These are phyloP conservation scores for Blastomussa wellsi DNA, from an alignment of 92 coral and sea anemone genomes.

Conservation along the genomic window DNA sequence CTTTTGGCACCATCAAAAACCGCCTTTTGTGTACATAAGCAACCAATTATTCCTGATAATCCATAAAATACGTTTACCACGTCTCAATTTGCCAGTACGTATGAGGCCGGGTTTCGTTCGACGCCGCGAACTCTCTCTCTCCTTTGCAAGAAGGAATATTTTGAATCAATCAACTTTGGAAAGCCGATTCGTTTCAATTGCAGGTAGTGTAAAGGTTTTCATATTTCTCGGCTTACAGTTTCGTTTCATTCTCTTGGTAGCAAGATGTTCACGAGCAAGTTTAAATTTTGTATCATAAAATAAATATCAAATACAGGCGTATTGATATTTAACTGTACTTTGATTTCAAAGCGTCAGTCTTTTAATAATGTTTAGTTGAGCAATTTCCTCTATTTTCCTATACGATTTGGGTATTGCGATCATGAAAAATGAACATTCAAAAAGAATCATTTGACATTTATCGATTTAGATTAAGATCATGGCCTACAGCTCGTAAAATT, in stretches of 20 bases:
- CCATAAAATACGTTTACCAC: background rate
- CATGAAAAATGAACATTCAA: background rate
- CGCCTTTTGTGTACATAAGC: background rate
- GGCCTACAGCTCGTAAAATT: too few species aligned
- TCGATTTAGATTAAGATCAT: too few species aligned
- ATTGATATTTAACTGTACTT: too few species aligned
- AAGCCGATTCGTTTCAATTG: background rate
- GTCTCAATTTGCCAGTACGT: background rate
- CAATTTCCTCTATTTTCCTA: background rate
- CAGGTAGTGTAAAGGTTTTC: background rate
- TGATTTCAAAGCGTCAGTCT: too few species aligned
- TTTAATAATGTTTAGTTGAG: background rate
- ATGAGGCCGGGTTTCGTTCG: background rate
- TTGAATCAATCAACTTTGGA: background rate
- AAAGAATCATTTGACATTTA: background rate
- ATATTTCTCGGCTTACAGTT: background rate
- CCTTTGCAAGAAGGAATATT: background rate
- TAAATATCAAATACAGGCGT: background rate
- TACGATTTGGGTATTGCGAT: background rate
- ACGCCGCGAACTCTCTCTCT: background rate
- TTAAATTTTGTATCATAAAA: background rate
- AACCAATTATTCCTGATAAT: background rate
- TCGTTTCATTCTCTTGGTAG: background rate
- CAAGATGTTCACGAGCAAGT: background rate
- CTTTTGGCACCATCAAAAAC: background rate